Evolutionary conservation across 2,113 vertebrate genomes (phyloP).

Genomic region (Laterallus jamaicensis): DNA sequence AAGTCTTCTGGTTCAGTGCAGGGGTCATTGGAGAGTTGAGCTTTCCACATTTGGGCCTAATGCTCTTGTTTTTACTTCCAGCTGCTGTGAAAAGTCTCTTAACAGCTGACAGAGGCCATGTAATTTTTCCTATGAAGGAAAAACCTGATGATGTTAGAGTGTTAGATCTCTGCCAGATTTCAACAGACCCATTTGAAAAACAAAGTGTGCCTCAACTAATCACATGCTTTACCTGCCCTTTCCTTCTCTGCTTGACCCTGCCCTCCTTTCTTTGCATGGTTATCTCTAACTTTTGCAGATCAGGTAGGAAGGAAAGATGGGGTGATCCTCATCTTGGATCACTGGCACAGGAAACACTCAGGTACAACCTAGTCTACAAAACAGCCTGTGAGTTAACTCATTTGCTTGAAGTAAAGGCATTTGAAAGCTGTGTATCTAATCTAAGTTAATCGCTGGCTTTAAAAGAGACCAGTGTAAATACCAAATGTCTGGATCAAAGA

Average conservation of each 20-base stretch:
- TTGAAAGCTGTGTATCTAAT: neutral
- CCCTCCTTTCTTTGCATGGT: neutral
- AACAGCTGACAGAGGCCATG: neutral
- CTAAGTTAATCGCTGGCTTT: neutral
- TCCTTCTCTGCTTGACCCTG: neutral
- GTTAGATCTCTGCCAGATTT: neutral
- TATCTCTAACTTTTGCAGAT: neutral
- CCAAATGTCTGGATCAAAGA: neutral
- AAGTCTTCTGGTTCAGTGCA: neutral
- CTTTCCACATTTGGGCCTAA: neutral
- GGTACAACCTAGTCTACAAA: neutral
- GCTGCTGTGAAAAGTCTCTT: neutral
- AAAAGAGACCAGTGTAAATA: neutral
- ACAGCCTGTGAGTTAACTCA: neutral
- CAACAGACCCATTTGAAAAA: neutral
- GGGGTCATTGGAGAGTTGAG: fast-evolving
- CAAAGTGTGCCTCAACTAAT: neutral
- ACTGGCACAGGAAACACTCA: neutral
- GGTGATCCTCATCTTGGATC: neutral
- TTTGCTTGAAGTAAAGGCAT: neutral
- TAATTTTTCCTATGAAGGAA: neutral
- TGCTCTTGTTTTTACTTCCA: neutral
- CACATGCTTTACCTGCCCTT: neutral
- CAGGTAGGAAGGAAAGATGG: neutral
- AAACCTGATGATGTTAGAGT: neutral